Percentiles rank a stretch among this genome's conserved stretches.
These are phyloP conservation scores for Hymenochirus boettgeri DNA, from an alignment of 2,113 vertebrate species.

Conservation along the genomic window DNA sequence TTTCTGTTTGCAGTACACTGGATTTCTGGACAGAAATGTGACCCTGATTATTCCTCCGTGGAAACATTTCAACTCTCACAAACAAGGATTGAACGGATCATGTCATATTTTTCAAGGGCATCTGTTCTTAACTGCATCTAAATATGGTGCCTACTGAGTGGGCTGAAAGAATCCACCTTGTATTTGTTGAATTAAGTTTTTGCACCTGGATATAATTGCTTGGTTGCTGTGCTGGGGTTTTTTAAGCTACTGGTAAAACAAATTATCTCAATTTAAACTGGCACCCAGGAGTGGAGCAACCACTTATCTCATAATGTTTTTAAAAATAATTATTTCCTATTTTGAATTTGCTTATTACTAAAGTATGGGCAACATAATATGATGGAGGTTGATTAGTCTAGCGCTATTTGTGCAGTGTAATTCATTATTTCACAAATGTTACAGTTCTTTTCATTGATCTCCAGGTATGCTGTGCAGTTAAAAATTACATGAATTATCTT, in stretches of 20 bases:
- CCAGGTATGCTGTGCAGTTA: neutral
- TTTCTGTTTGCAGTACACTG: constrained; percentile 39
- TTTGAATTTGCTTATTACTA: constrained; percentile 64
- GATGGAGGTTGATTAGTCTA: constrained; percentile 10
- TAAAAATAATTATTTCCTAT: constrained; percentile 75
- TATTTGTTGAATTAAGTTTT: constrained; percentile 97
- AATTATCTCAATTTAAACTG: constrained; percentile 92
- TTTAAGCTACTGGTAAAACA: constrained; percentile 82
- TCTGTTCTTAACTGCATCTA: constrained; percentile 81
- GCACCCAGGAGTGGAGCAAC: constrained; percentile 83
- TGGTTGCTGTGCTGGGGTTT: constrained; percentile 91
- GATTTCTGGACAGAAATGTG: constrained; percentile 44
- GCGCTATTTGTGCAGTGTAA: neutral
- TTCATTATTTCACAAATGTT: constrained; percentile 6
- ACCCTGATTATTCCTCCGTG: constrained; percentile 19
- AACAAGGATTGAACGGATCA: constrained; percentile 63
- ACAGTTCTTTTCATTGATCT: neutral
- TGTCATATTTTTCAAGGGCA: constrained; percentile 79
- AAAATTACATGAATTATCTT: no score
- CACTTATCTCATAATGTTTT: constrained; percentile 84
- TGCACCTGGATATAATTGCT: constrained; percentile 98
- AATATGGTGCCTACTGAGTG: constrained; percentile 63
- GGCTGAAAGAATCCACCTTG: constrained; percentile 85
- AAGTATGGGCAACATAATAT: constrained; percentile 47
- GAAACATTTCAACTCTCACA: constrained; percentile 48